A percentile compares a stretch with the other conserved stretches of the same genome.
Conservation (phyloP, 2,797 vertebrate genomes). For the Sebastes dallii region DNA sequence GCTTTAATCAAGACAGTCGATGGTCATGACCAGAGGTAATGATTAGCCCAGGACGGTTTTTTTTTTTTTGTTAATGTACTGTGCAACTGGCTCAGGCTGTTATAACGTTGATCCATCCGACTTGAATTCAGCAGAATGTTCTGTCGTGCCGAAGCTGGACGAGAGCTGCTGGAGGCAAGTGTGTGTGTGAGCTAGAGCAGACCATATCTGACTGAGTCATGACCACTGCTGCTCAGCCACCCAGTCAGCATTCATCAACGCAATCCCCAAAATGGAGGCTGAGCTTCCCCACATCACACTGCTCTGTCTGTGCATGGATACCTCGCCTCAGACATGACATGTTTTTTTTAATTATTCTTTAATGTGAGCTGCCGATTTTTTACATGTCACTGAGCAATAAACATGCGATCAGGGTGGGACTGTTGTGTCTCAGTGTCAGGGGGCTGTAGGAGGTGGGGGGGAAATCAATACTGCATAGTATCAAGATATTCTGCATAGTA, state of each 20-base stretch:
- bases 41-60: slow-evolving; percentile 28
- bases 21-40: slow-evolving; percentile 27
- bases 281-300: slow-evolving; percentile 34
- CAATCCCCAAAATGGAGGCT: slow-evolving; percentile 70
- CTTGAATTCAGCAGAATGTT: slow-evolving; percentile 33
- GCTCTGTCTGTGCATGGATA: slow-evolving; percentile 2
- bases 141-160: slow-evolving; percentile 47
- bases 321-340: slow-evolving; percentile 1
- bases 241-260: slow-evolving; percentile 62
- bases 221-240: slow-evolving; percentile 69
- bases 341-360: not conserved
- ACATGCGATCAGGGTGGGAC: not conserved
- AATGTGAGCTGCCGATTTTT: slow-evolving; percentile 10
- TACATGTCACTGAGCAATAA: not conserved
- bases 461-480: too few species aligned
- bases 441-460: too few species aligned
- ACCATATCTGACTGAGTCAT: slow-evolving; percentile 72
- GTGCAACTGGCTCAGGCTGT: not conserved
- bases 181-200: slow-evolving; percentile 64
- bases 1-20: slow-evolving; percentile 20
- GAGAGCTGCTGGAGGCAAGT: slow-evolving; percentile 60
- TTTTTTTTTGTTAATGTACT: slow-evolving; percentile 11
- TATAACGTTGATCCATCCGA: slow-evolving; percentile 14
- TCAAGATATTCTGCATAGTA: too few species aligned
- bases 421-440: not conserved